A percentile compares a stretch with the other conserved stretches of the same genome.
phyloP scores from a whole-genome alignment of 2,888 invertebrate species.

The Leucophora obtusa region DNA sequence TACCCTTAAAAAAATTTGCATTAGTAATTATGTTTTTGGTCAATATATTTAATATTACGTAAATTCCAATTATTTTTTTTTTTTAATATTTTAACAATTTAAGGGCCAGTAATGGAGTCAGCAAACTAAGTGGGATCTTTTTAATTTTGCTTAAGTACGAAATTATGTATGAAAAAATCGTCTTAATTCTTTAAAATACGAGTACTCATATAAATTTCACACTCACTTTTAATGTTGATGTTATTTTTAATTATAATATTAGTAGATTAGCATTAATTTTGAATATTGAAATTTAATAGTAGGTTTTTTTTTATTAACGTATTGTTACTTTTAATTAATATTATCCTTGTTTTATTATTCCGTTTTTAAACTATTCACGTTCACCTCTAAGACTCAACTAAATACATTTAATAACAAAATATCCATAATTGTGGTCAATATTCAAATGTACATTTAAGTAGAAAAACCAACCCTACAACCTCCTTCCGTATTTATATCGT shows the following conservation, averaged over 20 bases:
- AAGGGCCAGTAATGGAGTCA: too few species aligned
- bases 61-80: background rate
- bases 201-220: too few species aligned
- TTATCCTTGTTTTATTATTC: conserved; percentile 3
- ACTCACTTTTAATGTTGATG: background rate
- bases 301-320: background rate
- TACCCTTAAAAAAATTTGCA: conserved; percentile 32
- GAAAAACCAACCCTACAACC: background rate
- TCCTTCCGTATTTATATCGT: background rate
- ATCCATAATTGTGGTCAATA: conserved; percentile 60
- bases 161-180: too few species aligned
- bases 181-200: too few species aligned
- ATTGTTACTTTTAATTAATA: background rate
- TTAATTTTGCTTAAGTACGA: too few species aligned
- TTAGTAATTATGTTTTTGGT: conserved; percentile 10
- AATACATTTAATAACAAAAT: conserved; percentile 34
- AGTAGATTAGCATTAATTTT: too few species aligned
- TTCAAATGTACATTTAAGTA: conserved; percentile 45
- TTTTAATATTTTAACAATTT: too few species aligned
- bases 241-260: background rate
- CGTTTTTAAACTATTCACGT: conserved; percentile 52
- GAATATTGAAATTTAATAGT: too few species aligned
- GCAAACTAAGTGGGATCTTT: too few species aligned
- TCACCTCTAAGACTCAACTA: conserved; percentile 54
- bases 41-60: conserved; percentile 14